Base-by-base conservation (phyloP, 2,113 vertebrate species). In the Corythoichthys intestinalis region DNA sequence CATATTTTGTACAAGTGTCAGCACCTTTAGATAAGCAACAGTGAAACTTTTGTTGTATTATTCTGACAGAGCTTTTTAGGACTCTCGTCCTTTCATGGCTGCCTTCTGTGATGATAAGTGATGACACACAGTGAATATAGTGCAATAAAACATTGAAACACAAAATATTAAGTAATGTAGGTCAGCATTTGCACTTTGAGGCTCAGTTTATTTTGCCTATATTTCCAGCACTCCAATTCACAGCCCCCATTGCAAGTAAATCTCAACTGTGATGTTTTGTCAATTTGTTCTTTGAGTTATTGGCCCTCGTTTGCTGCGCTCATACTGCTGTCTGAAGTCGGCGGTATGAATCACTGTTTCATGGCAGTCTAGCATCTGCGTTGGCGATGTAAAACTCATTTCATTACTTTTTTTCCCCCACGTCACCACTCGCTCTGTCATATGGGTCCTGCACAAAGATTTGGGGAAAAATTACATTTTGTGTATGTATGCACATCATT, bases 101-200 rank as follows among this genome's bases (percentile, higher is more conserved):
- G 61, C 35, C 20, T 68, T 77, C 56, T 59, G 39, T 53, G 28
- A 14, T 66, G 60, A 72, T 2, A n/a, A 48, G 6, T 4, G 50
- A 41, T 72, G 64, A 73, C 20, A 28, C 20, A 28, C 47, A n/a
- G 67, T 60, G 72, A 69, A 73, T 53, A 62, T 70, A 70, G 65
- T 65, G 73, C 71, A 73, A 62, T 50, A 59, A 81, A 77, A 79
- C 68, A 65, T 49, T 74, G 49, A 77, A 69, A 79, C 65, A 72
- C 75, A 67, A 69, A 69, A 82, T 67, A 80, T 72, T 71, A 73
- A 65, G 52, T 50, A 81, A 86, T 80, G 69, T 86, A 78, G 84
- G 81, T 84, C 79, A 80, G 69, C 6, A 0, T 70, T 81, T 71
- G 12, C 53, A 56, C 41, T 69, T 53, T 4, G 12, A 63, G 58